Evolutionary conservation across 2,888 invertebrate genomes (phyloP).

Genomic region (Galeruca laticollis): DNA sequence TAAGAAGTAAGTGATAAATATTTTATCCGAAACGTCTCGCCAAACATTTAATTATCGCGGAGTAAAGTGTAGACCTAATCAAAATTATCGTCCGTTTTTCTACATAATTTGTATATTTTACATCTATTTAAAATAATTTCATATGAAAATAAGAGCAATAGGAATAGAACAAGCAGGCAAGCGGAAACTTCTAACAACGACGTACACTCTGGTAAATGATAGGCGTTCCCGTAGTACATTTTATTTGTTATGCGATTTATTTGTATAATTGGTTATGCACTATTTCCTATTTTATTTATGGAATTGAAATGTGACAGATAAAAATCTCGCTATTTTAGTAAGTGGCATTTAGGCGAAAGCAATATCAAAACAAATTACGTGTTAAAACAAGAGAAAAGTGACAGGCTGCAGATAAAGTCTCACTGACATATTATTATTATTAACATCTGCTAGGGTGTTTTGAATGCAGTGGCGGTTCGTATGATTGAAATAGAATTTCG

Average conservation of each 20-base stretch:
- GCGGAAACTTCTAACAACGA: constrained; percentile 30
- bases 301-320: constrained; percentile 27
- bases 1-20: no score
- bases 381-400: not conserved
- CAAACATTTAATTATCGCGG: no score
- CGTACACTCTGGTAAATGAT: constrained; percentile 29
- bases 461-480: not conserved
- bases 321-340: constrained; percentile 5
- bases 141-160: no score
- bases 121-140: no score
- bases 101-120: no score
- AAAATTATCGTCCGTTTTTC: no score
- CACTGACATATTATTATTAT: not conserved
- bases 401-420: not conserved
- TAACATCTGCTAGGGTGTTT: not conserved
- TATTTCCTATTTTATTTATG: constrained; percentile 39
- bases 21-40: no score
- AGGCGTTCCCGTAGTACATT: not conserved
- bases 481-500: no score
- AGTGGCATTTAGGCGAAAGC: not conserved
- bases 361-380: not conserved
- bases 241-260: constrained; percentile 32
- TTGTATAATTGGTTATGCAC: constrained; percentile 40
- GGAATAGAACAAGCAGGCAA: not conserved
- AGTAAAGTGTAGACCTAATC: no score